Evolutionary conservation across 2,797 vertebrate genomes (phyloP).

Genomic region (Australoheros facetus): DNA sequence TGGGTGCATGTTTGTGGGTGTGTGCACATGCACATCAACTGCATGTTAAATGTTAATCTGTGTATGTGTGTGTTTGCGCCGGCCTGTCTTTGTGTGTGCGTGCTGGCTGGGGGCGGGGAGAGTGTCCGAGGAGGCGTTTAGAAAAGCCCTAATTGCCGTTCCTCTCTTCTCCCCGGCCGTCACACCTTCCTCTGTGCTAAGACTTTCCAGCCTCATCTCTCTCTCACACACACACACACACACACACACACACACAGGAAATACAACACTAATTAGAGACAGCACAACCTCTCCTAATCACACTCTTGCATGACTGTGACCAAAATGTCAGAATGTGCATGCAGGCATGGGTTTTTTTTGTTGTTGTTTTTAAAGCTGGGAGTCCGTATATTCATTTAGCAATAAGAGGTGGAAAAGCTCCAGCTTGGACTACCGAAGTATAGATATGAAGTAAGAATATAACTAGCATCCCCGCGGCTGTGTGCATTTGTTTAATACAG

Average conservation of each 20-base stretch:
- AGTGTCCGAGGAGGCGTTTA: constrained; percentile 82
- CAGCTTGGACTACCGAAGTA: constrained; percentile 37
- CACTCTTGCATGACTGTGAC: constrained; percentile 64
- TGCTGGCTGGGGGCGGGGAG: constrained; percentile 55
- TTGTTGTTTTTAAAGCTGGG: neutral
- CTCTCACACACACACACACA: constrained; percentile 47
- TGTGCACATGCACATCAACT: constrained; percentile 37
- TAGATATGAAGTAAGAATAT: constrained; percentile 27
- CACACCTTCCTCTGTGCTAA: constrained; percentile 69
- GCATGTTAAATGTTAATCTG: constrained; percentile 66
- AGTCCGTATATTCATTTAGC: constrained; percentile 36
- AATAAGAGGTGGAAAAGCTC: constrained; percentile 29
- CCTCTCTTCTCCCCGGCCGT: constrained; percentile 69
- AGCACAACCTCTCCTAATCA: constrained; percentile 71
- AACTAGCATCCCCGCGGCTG: constrained; percentile 27
- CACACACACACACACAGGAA: constrained; percentile 55
- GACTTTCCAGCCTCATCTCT: constrained; percentile 71
- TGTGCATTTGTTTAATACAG: constrained; percentile 34
- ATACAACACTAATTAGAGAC: constrained; percentile 88
- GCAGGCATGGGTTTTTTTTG: constrained; percentile 25
- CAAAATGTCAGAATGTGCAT: constrained; percentile 66
- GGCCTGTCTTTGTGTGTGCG: constrained; percentile 43
- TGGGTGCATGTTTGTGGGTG: constrained; percentile 18
- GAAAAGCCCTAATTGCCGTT: constrained; percentile 90
- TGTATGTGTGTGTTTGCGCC: constrained; percentile 21